These are phyloP conservation scores for Alligator mississippiensis DNA, from an alignment of 2,113 vertebrate genomes.

Conservation along the genomic window DNA sequence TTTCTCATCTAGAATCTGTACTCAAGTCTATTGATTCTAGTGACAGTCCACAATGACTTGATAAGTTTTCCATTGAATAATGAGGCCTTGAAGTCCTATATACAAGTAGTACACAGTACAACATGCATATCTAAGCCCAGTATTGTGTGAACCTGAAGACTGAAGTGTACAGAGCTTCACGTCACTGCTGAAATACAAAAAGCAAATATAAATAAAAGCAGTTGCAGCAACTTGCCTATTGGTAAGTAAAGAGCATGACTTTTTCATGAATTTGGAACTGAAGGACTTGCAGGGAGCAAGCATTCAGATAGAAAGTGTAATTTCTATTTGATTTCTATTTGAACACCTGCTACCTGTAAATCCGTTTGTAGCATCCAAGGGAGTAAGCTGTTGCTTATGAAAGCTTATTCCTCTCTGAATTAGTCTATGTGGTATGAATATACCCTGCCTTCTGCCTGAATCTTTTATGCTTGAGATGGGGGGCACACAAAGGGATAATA, in stretches of 20 bases:
- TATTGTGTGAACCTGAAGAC: background rate
- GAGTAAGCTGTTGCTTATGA: no score
- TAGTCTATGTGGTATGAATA: no score
- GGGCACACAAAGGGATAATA: background rate
- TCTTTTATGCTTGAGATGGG: rapidly evolving
- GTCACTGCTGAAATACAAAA: conserved; percentile 5
- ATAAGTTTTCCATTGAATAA: background rate
- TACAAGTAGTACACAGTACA: background rate
- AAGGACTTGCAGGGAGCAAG: no score
- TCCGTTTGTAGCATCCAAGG: no score
- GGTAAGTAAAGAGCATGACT: background rate
- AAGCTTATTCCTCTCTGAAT: no score
- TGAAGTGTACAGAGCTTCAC: background rate
- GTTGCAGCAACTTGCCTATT: conserved; percentile 31
- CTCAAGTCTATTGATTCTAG: background rate
- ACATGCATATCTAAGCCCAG: background rate
- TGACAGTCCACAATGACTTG: background rate
- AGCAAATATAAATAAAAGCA: conserved; percentile 8
- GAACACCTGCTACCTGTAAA: no score
- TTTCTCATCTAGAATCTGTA: rapidly evolving
- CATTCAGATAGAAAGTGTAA: no score
- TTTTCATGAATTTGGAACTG: conserved; percentile 41
- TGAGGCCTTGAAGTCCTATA: background rate
- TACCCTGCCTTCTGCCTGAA: background rate
- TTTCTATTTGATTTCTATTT: no score